Percentiles rank a stretch among this genome's conserved stretches.
phyloP scores from a whole-genome alignment of 2,888 invertebrate genomes.

The Andrena haemorrhoa region DNA sequence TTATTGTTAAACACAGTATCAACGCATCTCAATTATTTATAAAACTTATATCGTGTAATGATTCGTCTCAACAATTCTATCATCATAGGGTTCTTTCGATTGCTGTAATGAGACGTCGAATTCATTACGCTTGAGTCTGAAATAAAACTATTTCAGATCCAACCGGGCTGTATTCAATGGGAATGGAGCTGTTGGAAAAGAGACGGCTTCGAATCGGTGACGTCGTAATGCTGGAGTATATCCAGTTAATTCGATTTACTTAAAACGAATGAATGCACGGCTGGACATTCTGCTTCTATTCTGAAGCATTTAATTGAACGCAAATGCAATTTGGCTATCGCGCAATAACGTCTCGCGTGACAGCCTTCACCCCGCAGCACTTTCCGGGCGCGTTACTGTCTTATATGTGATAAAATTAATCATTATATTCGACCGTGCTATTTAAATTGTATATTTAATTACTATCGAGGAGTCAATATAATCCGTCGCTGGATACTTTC shows the following conservation, averaged over 20 bases:
- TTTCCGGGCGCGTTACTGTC: neutral
- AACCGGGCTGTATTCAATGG: neutral
- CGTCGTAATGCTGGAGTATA: neutral
- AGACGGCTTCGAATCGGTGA: neutral
- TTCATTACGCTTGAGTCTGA: no score
- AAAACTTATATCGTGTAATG: no score
- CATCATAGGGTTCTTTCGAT: no score
- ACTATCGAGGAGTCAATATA: no score
- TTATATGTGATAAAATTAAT: no score
- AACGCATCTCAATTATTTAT: no score
- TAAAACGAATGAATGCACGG: constrained; percentile 4
- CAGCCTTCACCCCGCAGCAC: neutral
- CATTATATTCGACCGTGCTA: no score
- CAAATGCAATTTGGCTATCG: constrained; percentile 3
- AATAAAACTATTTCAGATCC: no score
- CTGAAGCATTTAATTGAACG: constrained; percentile 3
- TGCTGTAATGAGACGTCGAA: no score
- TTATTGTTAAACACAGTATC: neutral
- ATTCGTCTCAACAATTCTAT: no score
- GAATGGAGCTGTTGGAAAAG: neutral
- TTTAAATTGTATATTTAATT: no score
- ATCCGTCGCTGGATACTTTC: no score
- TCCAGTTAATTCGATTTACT: neutral
- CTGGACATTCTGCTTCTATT: neutral
- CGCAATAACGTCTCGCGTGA: constrained; percentile 5